These are phyloP conservation scores for Mungos mungo DNA, from an alignment of 2,113 vertebrate species.

Conservation along the genomic window DNA sequence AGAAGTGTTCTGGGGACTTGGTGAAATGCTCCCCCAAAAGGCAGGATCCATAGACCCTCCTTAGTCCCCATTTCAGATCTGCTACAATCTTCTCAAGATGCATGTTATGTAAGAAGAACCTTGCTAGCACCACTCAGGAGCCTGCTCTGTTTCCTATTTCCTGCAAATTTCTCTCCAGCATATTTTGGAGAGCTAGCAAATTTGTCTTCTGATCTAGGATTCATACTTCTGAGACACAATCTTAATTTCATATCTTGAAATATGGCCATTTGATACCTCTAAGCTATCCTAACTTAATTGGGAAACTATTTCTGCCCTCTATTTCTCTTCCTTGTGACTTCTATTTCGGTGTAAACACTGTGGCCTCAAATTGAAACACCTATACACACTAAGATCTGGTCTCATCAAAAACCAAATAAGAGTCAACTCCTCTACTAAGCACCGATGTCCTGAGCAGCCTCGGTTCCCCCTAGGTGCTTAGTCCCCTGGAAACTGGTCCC, in stretches of 20 bases:
- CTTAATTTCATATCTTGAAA: neutral
- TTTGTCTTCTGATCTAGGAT: neutral
- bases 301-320: neutral
- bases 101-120: neutral
- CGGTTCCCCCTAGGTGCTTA: neutral
- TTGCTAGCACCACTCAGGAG: neutral
- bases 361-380: neutral
- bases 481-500: neutral
- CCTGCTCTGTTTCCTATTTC: neutral
- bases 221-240: neutral
- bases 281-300: neutral
- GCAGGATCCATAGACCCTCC: neutral
- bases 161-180: neutral
- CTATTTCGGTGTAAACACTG: neutral
- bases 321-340: neutral
- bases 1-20: neutral
- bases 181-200: neutral
- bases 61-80: neutral
- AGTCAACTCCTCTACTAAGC: neutral
- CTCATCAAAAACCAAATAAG: neutral
- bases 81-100: neutral
- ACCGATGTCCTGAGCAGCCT: neutral
- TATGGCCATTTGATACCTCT: neutral
- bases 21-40: neutral
- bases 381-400: neutral